Evolutionary conservation across 2,797 vertebrate species (phyloP), one percentile per base, ranked within the genome.

Genomic region (Pangasius macronema): DNA sequence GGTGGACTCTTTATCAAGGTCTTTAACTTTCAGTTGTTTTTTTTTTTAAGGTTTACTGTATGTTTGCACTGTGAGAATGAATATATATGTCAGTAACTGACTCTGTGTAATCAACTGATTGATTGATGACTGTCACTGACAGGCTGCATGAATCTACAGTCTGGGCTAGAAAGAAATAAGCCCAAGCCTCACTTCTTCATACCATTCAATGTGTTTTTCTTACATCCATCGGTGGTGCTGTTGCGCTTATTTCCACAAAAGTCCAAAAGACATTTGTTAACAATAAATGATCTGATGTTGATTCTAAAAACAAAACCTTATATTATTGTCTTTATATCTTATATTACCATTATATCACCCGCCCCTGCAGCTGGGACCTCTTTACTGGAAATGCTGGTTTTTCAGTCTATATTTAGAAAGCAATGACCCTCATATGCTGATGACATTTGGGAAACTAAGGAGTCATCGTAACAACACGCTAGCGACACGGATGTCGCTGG

Each of bases 381-480:
- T 65, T 83, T 83, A 83, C 79, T 81, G 79, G 79, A 81, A 81
- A 61, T 81, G 36, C 36, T 42, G 6, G 9, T 27, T 61, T 63
- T 61, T 36, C 7, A 46, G 39, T 88, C 70, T 83, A 83, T 85
- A 84, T 85, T 61, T 81, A 81, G 24, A 61, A 81, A 61, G 33
- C 59, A 49, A 30, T 20, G 42, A 70, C 72, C 55, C 63, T 85
- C 36, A 85, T 88, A 51, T 89, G 76, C 76, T 18, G 72, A 80
- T 82, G 63, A 89, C 70, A 83, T 86, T 89, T 86, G 33, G 73
- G 85, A 88, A 89, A 86, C 61, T 63, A 88, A 83, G 87, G 85
- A 88, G 85, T 20, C 13, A 81, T 72, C 65, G 39, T 65, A 85
- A 90, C 84, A 86, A 82, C 83, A 85, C 67, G 33, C 73, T 70